phyloP scores from a whole-genome alignment of 1,140 invertebrate species.

The Orchesella cincta region DNA sequence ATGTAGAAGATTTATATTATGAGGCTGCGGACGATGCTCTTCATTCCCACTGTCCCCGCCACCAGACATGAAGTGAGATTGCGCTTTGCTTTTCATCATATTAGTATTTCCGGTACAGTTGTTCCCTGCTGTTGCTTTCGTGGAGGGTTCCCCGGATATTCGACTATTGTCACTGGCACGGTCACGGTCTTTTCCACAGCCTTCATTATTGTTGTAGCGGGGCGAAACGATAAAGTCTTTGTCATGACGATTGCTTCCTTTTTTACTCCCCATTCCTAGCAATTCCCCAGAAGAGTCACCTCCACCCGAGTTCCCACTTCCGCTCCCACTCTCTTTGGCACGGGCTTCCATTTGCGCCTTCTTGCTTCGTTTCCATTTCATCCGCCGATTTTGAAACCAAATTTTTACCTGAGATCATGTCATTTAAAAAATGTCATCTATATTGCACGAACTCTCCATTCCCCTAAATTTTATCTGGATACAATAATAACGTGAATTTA shows the following conservation, averaged over 20 bases:
- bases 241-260: neutral
- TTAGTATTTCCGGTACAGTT: neutral
- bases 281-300: neutral
- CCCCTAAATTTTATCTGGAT: neutral
- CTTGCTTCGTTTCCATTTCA: constrained; percentile 95
- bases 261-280: neutral
- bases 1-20: neutral
- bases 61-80: neutral
- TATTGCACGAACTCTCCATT: neutral
- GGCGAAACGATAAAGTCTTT: neutral
- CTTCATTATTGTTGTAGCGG: constrained; percentile 4
- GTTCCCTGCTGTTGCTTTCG: neutral
- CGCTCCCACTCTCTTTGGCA: constrained; percentile 50
- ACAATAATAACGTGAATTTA: constrained; percentile 56
- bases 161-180: neutral
- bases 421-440: neutral
- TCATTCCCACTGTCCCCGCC: neutral
- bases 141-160: neutral
- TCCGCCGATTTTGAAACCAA: constrained; percentile 92
- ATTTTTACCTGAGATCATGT: constrained; percentile 77
- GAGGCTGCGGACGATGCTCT: neutral
- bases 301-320: neutral
- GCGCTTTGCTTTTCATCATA: neutral
- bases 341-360: constrained; percentile 82
- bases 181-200: neutral